Evolutionary conservation across 2,113 vertebrate genomes (phyloP).

Genomic region (Grammomys surdaster): DNA sequence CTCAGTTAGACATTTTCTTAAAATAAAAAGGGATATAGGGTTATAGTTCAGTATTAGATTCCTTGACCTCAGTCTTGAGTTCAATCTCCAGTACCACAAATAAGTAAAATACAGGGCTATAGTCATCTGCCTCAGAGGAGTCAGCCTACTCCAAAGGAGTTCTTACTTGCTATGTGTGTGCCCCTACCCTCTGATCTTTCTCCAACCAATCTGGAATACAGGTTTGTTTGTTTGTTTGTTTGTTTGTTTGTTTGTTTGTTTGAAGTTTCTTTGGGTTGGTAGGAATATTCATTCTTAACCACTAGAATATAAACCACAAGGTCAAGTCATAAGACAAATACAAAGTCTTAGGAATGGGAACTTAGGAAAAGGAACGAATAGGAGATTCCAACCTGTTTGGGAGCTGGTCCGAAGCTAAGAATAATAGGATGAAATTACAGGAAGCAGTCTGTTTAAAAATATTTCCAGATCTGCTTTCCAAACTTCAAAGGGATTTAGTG

Average conservation of each 20-base stretch:
- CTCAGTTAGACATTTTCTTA: background rate
- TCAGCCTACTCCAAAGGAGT: background rate
- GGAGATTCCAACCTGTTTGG: background rate
- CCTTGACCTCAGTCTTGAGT: background rate
- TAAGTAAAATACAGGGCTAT: background rate
- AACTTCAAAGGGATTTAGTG: conserved; percentile 48
- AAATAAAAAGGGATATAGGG: background rate
- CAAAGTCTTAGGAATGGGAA: background rate
- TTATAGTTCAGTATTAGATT: background rate
- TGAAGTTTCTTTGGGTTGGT: background rate
- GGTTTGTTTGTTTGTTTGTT: background rate
- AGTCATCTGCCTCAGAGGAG: background rate
- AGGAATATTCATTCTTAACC: conserved; percentile 20
- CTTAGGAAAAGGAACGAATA: background rate
- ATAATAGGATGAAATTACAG: conserved; percentile 43
- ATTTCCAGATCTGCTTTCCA: conserved; percentile 13
- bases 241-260: background rate
- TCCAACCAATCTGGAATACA: conserved; percentile 3
- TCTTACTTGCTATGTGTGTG: background rate
- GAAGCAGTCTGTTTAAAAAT: conserved; percentile 10
- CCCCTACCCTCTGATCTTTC: background rate
- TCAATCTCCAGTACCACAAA: background rate
- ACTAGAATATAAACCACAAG: conserved; percentile 18
- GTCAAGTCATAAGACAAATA: background rate
- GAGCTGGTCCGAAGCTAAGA: background rate